phyloP scores from a whole-genome alignment of 2,888 invertebrate genomes.

The Drosophila parthenogenetica region DNA sequence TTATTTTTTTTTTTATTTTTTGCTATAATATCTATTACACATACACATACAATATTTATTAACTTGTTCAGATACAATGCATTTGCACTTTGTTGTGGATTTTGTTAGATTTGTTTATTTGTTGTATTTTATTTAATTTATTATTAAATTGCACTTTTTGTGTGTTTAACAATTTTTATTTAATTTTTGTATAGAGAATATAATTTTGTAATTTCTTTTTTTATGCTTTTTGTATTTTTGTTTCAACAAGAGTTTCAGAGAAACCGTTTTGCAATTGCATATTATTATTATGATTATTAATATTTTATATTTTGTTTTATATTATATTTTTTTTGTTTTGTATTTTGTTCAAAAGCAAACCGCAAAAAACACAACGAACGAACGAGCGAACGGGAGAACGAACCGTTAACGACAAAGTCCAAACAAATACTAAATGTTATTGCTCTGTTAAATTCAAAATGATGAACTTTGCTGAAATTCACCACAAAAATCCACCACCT shows the following conservation, averaged over 20 bases:
- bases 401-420: slow-evolving; percentile 84
- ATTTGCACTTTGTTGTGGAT: slow-evolving; percentile 63
- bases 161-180: slow-evolving; percentile 64
- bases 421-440: slow-evolving; percentile 82
- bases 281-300: slow-evolving; percentile 21
- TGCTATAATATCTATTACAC: slow-evolving; percentile 36
- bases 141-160: slow-evolving; percentile 73
- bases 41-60: slow-evolving; percentile 19
- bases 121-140: slow-evolving; percentile 18
- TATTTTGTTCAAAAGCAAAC: slow-evolving; percentile 62
- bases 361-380: slow-evolving; percentile 66
- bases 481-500: slow-evolving; percentile 56
- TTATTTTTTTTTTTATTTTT: slow-evolving; percentile 7
- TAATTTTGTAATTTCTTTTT: slow-evolving; percentile 17
- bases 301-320: slow-evolving; percentile 15
- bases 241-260: slow-evolving; percentile 45
- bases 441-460: slow-evolving; percentile 57
- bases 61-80: slow-evolving; percentile 62
- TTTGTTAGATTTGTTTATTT: not conserved
- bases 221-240: slow-evolving; percentile 10
- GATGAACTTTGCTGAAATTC: slow-evolving; percentile 54
- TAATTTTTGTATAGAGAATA: slow-evolving; percentile 16
- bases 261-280: slow-evolving; percentile 50
- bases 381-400: slow-evolving; percentile 68
- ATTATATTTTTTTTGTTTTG: slow-evolving; percentile 19